phyloP scores from a whole-genome alignment of 1,140 invertebrate genomes.

The Drosophila pseudoobscura region DNA sequence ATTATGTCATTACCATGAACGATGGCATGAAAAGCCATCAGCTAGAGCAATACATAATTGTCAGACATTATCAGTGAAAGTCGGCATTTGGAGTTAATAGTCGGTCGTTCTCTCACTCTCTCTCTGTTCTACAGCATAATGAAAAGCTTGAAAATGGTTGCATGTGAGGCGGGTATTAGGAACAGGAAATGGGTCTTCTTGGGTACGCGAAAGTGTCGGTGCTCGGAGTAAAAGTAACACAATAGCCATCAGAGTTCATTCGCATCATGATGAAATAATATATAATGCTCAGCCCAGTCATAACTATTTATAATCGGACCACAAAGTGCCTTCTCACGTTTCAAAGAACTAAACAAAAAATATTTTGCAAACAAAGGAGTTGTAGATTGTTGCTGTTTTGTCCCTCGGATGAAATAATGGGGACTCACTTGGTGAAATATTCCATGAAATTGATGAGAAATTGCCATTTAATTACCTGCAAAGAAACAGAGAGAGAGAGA shows the following conservation, averaged over 20 bases:
- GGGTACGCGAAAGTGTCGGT: conserved; percentile 64
- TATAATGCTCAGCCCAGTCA: conserved; percentile 27
- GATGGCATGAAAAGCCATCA: conserved; percentile 27
- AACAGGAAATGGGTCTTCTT: conserved; percentile 66
- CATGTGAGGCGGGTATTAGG: conserved; percentile 62
- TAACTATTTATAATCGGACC: conserved; percentile 55
- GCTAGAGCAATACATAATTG: conserved; percentile 51
- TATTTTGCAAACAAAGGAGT: conserved; percentile 61
- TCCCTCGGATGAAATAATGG: conserved; percentile 55
- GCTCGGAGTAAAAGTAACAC: conserved; percentile 37
- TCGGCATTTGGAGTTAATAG: conserved; percentile 63
- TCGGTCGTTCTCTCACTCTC: conserved; percentile 18
- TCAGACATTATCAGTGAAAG: conserved; percentile 65
- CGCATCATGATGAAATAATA: conserved; percentile 21
- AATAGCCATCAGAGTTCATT: conserved; percentile 59
- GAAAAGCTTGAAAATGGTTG: conserved; percentile 56
- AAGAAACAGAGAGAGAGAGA: conserved; percentile 42
- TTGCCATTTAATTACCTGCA: conserved; percentile 71
- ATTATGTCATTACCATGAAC: conserved; percentile 52
- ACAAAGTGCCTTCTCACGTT: conserved; percentile 71
- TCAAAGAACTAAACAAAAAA: conserved; percentile 42
- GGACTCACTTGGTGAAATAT: conserved; percentile 49
- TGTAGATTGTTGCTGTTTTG: conserved; percentile 19
- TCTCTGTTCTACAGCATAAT: conserved; percentile 36
- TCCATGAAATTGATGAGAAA: conserved; percentile 53